phyloP scores from a whole-genome alignment of 2,113 vertebrate species.

The Varanus komodoensis region DNA sequence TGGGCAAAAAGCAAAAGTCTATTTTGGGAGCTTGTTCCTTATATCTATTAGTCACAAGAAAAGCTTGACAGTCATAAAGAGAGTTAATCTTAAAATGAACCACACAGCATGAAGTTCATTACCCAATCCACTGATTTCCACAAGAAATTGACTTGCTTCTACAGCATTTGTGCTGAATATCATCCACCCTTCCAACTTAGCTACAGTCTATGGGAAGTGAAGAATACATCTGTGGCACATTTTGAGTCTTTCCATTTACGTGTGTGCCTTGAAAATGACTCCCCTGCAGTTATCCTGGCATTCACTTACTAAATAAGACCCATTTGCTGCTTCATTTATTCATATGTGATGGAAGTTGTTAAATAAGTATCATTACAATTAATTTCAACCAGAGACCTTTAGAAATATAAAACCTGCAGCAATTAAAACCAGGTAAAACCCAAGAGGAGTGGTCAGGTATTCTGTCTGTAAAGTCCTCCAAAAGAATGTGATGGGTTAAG shows the following conservation, averaged over 20 bases:
- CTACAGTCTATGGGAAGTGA: constrained; percentile 32
- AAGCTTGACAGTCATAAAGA: constrained; percentile 31
- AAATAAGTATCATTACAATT: constrained; percentile 43
- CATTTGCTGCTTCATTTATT: constrained; percentile 62
- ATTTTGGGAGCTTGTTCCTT: constrained; percentile 26
- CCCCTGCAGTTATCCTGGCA: constrained; percentile 40
- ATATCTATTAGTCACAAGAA: constrained; percentile 11
- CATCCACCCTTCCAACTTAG: constrained; percentile 9
- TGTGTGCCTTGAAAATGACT: constrained; percentile 50
- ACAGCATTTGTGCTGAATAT: constrained; percentile 20
- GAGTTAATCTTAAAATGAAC: constrained; percentile 39
- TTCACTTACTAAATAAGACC: constrained; percentile 57
- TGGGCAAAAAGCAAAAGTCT: constrained; percentile 11
- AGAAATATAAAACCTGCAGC: constrained; percentile 37
- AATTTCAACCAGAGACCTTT: constrained; percentile 48
- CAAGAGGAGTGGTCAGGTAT: constrained; percentile 39
- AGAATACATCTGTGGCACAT: constrained; percentile 22
- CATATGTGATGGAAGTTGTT: constrained; percentile 53
- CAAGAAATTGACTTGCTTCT: constrained; percentile 51
- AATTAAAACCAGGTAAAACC: constrained; percentile 48
- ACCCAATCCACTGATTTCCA: constrained; percentile 48
- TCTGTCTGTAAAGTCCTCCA: constrained; percentile 9
- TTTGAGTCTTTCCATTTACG: constrained; percentile 51
- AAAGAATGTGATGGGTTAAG: constrained; percentile 8
- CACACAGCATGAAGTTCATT: constrained; percentile 47